A percentile compares a stretch with the other conserved stretches of the same genome.
These are phyloP conservation scores for Dromococcyx pavoninus DNA, from an alignment of 2,797 vertebrate species.

Conservation along the genomic window DNA sequence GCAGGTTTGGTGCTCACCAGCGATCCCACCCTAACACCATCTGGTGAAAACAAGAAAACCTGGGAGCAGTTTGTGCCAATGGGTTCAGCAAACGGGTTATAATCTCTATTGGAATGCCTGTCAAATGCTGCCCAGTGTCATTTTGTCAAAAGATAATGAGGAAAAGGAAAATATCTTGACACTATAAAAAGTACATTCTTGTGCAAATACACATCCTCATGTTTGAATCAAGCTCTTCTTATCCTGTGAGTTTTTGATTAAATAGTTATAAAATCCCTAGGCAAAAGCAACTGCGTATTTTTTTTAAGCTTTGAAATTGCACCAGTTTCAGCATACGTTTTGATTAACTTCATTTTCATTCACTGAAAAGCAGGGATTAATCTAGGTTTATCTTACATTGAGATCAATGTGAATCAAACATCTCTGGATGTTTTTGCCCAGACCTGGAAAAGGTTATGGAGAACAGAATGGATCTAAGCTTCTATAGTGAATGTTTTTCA, in stretches of 20 bases:
- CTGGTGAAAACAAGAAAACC: conserved; percentile 36
- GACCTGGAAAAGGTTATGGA: neutral
- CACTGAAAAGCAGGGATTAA: neutral
- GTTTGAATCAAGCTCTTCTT: neutral
- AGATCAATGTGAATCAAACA: neutral
- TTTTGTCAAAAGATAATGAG: neutral
- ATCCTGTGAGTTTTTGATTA: neutral
- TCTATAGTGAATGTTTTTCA: neutral
- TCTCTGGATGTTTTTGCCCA: neutral
- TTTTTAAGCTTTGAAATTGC: neutral
- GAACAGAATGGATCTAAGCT: neutral
- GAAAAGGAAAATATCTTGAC: neutral
- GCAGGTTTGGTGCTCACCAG: conserved; percentile 22
- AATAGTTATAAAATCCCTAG: neutral
- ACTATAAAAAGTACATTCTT: neutral
- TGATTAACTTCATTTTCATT: neutral
- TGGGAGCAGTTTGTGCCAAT: neutral
- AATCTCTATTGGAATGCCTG: neutral
- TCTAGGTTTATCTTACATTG: neutral
- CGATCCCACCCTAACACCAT: conserved; percentile 27
- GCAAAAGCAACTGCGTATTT: neutral
- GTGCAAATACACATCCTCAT: neutral
- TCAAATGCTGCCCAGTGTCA: neutral
- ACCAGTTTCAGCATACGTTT: neutral
- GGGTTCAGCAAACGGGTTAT: neutral